These are phyloP conservation scores for Metaphire vulgaris DNA, from an alignment of 1,140 invertebrate genomes.

Conservation along the genomic window DNA sequence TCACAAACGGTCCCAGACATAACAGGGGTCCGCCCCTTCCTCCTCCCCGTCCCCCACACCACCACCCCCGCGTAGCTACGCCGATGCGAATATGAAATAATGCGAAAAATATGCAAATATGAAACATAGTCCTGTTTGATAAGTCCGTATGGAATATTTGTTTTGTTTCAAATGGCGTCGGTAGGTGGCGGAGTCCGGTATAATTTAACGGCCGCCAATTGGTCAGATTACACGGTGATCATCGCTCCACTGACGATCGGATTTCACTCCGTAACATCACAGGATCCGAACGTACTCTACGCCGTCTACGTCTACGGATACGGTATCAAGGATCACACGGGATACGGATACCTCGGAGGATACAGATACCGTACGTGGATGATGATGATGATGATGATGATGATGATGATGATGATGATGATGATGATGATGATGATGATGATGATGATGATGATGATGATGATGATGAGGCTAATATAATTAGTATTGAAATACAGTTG, in stretches of 20 bases:
- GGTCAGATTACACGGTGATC: background rate
- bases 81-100: too few relatives aligned
- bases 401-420: conserved; percentile 26
- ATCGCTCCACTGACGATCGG: background rate
- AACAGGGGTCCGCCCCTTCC: too few relatives aligned
- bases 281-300: background rate
- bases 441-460: conserved; percentile 5
- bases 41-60: too few relatives aligned
- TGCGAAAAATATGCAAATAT: too few relatives aligned
- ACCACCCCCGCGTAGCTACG: too few relatives aligned
- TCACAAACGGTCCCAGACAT: too few relatives aligned
- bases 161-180: too few relatives aligned
- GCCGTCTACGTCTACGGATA: conserved; percentile 10
- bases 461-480: background rate
- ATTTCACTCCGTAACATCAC: background rate
- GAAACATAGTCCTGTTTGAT: too few relatives aligned
- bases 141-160: too few relatives aligned
- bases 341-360: conserved; percentile 8
- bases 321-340: background rate
- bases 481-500: background rate
- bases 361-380: conserved; percentile 10
- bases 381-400: conserved; percentile 24
- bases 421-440: conserved; percentile 29
- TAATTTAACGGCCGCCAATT: background rate
- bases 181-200: too few relatives aligned